These are phyloP conservation scores for Catharus minimus DNA, from an alignment of 2,113 vertebrate species.

Conservation along the genomic window DNA sequence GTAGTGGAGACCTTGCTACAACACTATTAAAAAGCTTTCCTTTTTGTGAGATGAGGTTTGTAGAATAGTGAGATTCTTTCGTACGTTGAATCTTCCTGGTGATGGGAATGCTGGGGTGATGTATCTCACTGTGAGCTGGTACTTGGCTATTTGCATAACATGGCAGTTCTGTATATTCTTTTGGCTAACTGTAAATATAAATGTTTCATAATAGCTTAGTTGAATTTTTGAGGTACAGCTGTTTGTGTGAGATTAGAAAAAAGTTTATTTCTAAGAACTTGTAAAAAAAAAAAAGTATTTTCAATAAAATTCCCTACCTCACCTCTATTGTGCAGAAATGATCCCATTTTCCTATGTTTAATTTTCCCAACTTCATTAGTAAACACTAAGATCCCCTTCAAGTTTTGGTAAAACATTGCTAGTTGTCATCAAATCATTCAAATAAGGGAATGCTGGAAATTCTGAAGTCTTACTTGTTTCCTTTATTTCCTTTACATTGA, in stretches of 20 bases:
- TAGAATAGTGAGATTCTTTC: slow-evolving; percentile 70
- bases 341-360: slow-evolving; percentile 49
- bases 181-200: slow-evolving; percentile 76
- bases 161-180: slow-evolving; percentile 73
- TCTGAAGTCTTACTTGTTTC: background rate
- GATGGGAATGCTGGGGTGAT: slow-evolving; percentile 70
- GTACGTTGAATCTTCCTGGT: slow-evolving; percentile 53
- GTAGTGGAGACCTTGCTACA: slow-evolving; percentile 34
- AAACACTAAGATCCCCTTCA: background rate
- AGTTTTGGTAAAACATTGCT: background rate
- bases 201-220: slow-evolving; percentile 77
- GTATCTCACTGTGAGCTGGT: slow-evolving; percentile 74
- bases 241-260: slow-evolving; percentile 72
- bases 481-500: background rate
- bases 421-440: background rate
- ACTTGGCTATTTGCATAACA: slow-evolving; percentile 65
- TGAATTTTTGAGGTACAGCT: slow-evolving; percentile 72
- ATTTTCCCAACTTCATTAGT: background rate
- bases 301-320: slow-evolving; percentile 70
- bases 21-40: slow-evolving; percentile 52
- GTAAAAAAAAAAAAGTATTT: slow-evolving; percentile 64
- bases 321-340: slow-evolving; percentile 43
- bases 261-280: slow-evolving; percentile 64
- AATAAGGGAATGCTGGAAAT: background rate
- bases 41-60: slow-evolving; percentile 64